These are phyloP conservation scores for Apamea epomidion DNA, from an alignment of 2,888 invertebrate species.

Conservation along the genomic window DNA sequence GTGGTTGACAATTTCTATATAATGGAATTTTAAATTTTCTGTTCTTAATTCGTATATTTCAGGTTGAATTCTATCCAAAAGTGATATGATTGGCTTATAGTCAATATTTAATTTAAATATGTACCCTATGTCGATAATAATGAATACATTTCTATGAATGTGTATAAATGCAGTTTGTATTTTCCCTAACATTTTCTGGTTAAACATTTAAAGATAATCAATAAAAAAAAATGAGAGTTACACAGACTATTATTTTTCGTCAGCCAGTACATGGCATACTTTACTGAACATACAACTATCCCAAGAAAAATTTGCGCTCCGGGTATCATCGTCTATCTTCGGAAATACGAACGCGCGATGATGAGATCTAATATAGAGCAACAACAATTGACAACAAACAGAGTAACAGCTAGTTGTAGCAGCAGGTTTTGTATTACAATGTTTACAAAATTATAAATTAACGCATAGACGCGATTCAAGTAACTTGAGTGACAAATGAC, in stretches of 20 bases:
- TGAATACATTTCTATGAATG: conserved; percentile 85
- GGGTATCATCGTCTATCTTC: neutral
- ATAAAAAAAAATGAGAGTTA: conserved; percentile 11
- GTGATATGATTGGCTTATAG: conserved; percentile 69
- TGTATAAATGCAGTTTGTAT: conserved; percentile 60
- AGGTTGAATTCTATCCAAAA: conserved; percentile 56
- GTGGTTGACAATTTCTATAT: conserved; percentile 33
- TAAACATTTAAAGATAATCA: conserved; percentile 15
- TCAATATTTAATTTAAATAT: conserved; percentile 74
- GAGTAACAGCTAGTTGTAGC: no score
- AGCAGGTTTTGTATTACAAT: no score
- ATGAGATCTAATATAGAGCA: neutral
- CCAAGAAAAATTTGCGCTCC: neutral
- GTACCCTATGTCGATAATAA: conserved; percentile 81
- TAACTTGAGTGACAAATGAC: neutral
- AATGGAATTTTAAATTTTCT: conserved; percentile 54
- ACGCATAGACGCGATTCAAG: no score
- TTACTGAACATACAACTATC: neutral
- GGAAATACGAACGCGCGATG: neutral
- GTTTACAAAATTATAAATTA: no score
- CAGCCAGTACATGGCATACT: neutral
- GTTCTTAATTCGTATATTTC: conserved; percentile 46
- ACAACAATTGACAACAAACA: no score
- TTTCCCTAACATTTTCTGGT: conserved; percentile 20
- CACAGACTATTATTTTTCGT: conserved; percentile 23